phyloP scores from a whole-genome alignment of 2,888 invertebrate genomes.

The Metallyticus violacea region DNA sequence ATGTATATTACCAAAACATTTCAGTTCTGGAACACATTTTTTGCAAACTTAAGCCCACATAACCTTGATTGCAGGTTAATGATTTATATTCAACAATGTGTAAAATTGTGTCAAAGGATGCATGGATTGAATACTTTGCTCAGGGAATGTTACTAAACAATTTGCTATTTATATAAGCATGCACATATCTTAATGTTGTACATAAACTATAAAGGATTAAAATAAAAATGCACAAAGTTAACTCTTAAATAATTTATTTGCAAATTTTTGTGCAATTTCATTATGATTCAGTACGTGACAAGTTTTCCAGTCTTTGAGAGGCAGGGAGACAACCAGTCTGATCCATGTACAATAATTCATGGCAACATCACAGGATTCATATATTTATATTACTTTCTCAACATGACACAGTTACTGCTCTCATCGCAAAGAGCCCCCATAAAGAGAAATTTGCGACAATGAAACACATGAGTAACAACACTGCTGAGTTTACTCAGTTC shows the following conservation, averaged over 20 bases:
- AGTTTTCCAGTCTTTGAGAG: slow-evolving; percentile 34
- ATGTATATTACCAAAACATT: too few species aligned
- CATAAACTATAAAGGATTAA: background rate
- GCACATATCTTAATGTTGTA: background rate
- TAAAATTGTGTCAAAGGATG: background rate
- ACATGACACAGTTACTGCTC: slow-evolving; percentile 18
- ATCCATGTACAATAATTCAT: slow-evolving; percentile 23
- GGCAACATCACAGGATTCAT: slow-evolving; percentile 32
- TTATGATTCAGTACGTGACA: slow-evolving; percentile 33
- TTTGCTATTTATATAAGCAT: background rate
- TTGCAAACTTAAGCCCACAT: background rate
- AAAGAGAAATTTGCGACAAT: background rate
- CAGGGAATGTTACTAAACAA: background rate
- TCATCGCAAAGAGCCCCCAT: background rate
- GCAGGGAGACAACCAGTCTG: slow-evolving; percentile 3
- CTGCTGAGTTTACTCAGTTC: background rate
- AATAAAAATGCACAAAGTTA: slow-evolving; percentile 5
- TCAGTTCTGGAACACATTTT: background rate
- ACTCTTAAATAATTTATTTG: slow-evolving; percentile 38
- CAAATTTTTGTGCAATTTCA: slow-evolving; percentile 35
- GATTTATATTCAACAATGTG: background rate
- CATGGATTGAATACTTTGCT: background rate
- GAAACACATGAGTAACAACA: background rate
- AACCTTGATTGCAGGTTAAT: background rate
- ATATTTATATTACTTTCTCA: slow-evolving; percentile 18